Evolutionary conservation across 2,888 invertebrate species (phyloP), one percentile per base, ranked within the genome.

Genomic region (Drosophila eohydei): DNA sequence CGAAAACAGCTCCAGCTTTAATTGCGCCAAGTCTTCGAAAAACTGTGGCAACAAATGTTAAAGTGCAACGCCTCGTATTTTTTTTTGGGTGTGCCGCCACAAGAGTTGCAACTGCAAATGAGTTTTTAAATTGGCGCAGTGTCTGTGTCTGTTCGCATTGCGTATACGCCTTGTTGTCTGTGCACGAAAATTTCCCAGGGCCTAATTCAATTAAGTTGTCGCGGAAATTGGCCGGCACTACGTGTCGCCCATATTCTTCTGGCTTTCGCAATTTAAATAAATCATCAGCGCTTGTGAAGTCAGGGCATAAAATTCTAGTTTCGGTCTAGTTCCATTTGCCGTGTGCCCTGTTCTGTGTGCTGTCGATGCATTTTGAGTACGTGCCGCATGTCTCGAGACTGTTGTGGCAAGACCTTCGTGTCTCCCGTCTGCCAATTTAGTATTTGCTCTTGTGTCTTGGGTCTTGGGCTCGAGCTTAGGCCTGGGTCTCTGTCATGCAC

Each of bases 201-300:
- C 79, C 72, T 74, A 83, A 85, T 85, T 85, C 86, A 85, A 88
- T 85, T 88, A 85, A 80, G 79, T 74, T 88, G 84, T 85, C 79
- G 82, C 66, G 72, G 68, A 79, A 88, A 84, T 84, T 84, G 88
- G 74, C 78, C 56, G 36, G 34, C 38, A 50, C 67, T 85, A 88
- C 83, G 87, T 84, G 83, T 75, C 67, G 75, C 63, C 66, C 64
- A 61, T 74, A 78, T 59, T 66, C 40, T 52, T 9, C n/a, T 57
- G 46, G 70, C 71, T 63, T 81, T 79, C 83, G 87, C 88, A 91
- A 91, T 91, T 91, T 90, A 85, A 91, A 91, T 91, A 91, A 91
- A 91, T 91, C 91, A 90, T 89, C 85, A 84, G 74, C 80, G 50
- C 50, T 2, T 50, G 60, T 71, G 67, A 34, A 43, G 50, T 14